Conservation (phyloP, 2,888 invertebrate species). For the Meandrusa payeni region DNA sequence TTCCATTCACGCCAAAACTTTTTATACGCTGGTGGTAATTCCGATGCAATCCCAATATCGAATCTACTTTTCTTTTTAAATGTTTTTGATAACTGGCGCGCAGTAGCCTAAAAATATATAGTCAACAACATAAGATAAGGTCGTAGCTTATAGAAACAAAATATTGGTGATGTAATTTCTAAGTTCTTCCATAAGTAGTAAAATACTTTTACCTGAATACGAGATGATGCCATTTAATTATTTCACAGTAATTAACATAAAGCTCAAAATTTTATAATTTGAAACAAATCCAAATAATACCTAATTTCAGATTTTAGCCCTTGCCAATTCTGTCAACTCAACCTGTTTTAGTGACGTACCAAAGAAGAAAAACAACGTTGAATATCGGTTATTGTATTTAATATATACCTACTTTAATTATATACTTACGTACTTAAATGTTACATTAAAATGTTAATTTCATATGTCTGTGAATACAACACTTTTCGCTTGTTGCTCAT, state of each 20-base stretch:
- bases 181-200: conserved; percentile 18
- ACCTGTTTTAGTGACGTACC: background rate
- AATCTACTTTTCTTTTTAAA: conserved; percentile 78
- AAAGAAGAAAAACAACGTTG: too few relatives aligned
- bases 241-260: conserved; percentile 38
- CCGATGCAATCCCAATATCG: conserved; percentile 84
- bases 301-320: conserved; percentile 5
- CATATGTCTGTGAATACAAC: too few relatives aligned
- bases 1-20: conserved; percentile 95
- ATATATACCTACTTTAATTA: too few relatives aligned
- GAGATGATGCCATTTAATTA: conserved; percentile 66
- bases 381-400: too few relatives aligned
- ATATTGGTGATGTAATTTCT: conserved; percentile 14
- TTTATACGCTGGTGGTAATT: conserved; percentile 89
- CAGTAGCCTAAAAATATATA: conserved; percentile 58
- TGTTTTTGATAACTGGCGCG: conserved; percentile 70
- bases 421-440: too few relatives aligned
- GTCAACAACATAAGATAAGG: conserved; percentile 36
- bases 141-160: conserved; percentile 27
- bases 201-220: conserved; percentile 49
- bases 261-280: conserved; percentile 23
- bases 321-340: conserved; percentile 14
- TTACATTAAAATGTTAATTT: too few relatives aligned
- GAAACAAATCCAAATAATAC: conserved; percentile 13
- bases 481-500: too few relatives aligned